Evolutionary conservation across 2,797 vertebrate genomes (phyloP).

Genomic region (Sebastes umbrosus): DNA sequence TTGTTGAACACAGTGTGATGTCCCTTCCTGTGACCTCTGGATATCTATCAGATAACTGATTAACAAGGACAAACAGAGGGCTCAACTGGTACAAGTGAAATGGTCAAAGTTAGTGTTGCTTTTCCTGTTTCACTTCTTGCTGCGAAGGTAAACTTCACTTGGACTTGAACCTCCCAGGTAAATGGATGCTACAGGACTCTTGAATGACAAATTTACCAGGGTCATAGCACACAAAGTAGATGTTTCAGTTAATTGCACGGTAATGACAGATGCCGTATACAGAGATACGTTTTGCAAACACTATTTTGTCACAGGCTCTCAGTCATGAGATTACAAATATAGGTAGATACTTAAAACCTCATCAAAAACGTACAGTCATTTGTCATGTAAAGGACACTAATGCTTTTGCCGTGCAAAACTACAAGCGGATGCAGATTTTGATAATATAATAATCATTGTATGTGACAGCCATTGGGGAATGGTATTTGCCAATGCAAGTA

Average conservation of each 20-base stretch:
- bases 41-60: constrained; percentile 6
- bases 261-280: neutral
- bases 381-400: neutral
- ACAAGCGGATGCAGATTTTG: neutral
- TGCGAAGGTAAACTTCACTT: neutral
- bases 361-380: neutral
- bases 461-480: neutral
- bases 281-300: neutral
- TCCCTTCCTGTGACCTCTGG: neutral
- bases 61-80: constrained; percentile 2
- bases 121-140: neutral
- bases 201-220: neutral
- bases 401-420: neutral
- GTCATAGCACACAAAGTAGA: neutral
- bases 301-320: neutral
- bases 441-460: neutral
- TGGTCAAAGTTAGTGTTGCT: neutral
- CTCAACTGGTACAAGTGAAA: neutral
- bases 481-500: neutral
- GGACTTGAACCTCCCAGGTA: neutral
- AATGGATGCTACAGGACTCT: neutral
- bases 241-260: neutral
- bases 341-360: neutral
- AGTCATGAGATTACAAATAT: neutral
- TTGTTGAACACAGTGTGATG: constrained; percentile 5